Evolutionary conservation across 2,113 vertebrate species (phyloP), one percentile per base, ranked within the genome.

Genomic region (Abramis brama): DNA sequence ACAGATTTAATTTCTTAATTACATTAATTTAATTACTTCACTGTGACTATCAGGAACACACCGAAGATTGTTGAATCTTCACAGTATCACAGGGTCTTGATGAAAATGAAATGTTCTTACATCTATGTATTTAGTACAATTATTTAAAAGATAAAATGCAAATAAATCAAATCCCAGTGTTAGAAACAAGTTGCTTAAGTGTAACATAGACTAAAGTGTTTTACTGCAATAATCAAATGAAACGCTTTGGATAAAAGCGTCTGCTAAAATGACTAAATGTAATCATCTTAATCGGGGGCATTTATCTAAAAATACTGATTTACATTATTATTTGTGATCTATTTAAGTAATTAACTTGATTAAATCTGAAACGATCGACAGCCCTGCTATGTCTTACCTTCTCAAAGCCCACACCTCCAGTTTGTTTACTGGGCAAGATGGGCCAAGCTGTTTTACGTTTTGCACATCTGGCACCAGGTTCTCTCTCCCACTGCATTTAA

Each of bases 391-490:
- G n/a, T 47, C 43, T 47, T 47, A 7, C 71, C 13, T 83, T 86
- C 78, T 85, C 68, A 82, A 86, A 75, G 21, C 15, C 2, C 19
- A 13, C 4, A 30, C 45, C 71, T 82, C 45, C 68, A 79, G 82
- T 59, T 88, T 73, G 55, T 33, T 90, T 88, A 87, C 59, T 59
- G 81, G 81, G 30, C 66, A 85, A 70, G 85, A 83, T 84, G 68
- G 85, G 60, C 79, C 79, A 87, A 83, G 79, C 82, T 90, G 89
- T 88, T 88, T 66, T 75, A 79, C 30, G 39, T 60, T 79, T 45
- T 76, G 55, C 85, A 79, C 88, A 85, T 85, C 85, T 90, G 88
- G 62, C 55, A 70, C 52, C 70, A 80, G 80, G 83, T 90, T 80
- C 64, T 66, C 39, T 45, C 23, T 64, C 36, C 78, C 36, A 17